Percentiles rank a stretch among this genome's conserved stretches.
Evolutionary conservation across 2,888 invertebrate species (phyloP).

Genomic region (Ferrisia virgata): DNA sequence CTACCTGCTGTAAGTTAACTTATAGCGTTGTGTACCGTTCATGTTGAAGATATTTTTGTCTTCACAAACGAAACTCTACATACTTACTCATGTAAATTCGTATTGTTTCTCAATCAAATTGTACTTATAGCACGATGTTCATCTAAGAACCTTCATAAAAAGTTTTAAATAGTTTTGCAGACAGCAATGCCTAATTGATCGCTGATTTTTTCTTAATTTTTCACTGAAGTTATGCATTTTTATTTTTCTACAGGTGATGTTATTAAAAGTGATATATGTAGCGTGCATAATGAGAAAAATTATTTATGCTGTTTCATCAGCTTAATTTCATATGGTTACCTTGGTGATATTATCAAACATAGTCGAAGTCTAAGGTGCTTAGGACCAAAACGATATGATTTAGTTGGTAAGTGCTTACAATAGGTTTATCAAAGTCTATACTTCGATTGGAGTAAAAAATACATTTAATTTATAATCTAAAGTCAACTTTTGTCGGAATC

Average conservation of each 20-base stretch:
- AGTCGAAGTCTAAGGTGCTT: conserved; percentile 81
- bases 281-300: conserved; percentile 63
- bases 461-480: no score
- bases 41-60: no score
- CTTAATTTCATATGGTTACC: conserved; percentile 77
- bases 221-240: neutral
- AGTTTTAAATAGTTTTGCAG: no score
- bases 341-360: conserved; percentile 76
- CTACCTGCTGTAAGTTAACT: neutral
- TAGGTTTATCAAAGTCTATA: conserved; percentile 17
- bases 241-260: conserved; percentile 58
- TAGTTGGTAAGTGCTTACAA: conserved; percentile 59
- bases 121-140: no score
- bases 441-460: no score
- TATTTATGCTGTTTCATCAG: conserved; percentile 70
- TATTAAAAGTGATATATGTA: conserved; percentile 71
- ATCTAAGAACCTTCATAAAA: neutral
- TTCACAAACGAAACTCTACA: no score
- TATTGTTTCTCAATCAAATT: neutral
- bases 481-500: no score
- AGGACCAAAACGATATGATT: conserved; percentile 79
- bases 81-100: no score
- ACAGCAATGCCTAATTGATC: no score
- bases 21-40: neutral
- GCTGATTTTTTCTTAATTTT: neutral